These are phyloP conservation scores for Chelonoidis abingdonii DNA, from an alignment of 2,113 vertebrate species.

Conservation along the genomic window DNA sequence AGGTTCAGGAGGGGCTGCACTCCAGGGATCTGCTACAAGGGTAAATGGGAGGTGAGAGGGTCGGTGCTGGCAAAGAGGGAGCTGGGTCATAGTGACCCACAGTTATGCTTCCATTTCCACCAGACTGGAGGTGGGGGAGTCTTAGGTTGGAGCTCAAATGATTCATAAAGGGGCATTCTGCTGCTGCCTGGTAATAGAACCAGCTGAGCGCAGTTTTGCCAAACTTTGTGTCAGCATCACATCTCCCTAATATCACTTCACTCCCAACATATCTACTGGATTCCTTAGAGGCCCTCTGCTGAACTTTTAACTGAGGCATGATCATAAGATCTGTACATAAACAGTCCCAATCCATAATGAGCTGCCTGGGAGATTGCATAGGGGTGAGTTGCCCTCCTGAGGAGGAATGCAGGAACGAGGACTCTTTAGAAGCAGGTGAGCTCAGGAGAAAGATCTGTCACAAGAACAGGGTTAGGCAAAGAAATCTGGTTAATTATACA, in stretches of 20 bases:
- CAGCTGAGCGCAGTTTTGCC: not conserved
- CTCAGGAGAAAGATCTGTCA: not conserved
- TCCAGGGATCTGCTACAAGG: not conserved
- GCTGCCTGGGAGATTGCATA: too few species aligned
- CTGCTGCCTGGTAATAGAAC: not conserved
- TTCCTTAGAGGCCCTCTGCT: too few species aligned
- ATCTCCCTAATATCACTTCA: not conserved
- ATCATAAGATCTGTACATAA: too few species aligned
- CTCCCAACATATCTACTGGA: too few species aligned
- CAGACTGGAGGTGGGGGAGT: fast-evolving
- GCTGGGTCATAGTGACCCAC: not conserved
- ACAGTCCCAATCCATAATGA: too few species aligned
- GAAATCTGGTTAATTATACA: not conserved
- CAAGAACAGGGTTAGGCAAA: not conserved
- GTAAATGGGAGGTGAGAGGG: not conserved
- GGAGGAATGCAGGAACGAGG: too few species aligned
- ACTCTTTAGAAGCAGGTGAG: too few species aligned
- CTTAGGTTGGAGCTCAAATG: not conserved
- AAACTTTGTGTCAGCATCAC: not conserved
- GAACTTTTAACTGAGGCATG: too few species aligned
- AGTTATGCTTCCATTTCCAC: not conserved
- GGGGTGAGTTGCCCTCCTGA: too few species aligned
- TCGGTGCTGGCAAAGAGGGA: not conserved
- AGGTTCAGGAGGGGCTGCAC: not conserved
- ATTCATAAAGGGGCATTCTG: not conserved